Conservation (phyloP, 2,888 invertebrate genomes). For the Sabatieria punctata region DNA sequence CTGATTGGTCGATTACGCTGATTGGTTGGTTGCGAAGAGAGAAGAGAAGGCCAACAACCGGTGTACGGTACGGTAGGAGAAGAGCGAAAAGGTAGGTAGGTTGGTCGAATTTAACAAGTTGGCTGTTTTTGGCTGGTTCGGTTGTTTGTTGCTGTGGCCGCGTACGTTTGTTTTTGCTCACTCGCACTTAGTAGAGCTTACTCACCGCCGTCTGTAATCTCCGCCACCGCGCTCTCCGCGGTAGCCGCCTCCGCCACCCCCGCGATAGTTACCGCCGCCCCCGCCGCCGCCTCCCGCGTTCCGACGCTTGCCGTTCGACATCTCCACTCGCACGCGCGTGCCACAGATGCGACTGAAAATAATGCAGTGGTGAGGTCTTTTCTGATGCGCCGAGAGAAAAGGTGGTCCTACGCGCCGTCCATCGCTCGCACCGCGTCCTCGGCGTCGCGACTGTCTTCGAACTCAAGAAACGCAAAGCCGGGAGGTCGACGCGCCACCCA, state of each 20-base stretch:
- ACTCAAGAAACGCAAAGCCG: slow-evolving; percentile 38
- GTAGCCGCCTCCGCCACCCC: background rate
- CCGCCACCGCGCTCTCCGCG: background rate
- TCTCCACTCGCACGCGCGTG: background rate
- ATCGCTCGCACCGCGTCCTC: slow-evolving; percentile 31
- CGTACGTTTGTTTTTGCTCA: too few species aligned
- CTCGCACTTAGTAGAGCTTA: too few species aligned
- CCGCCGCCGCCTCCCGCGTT: too few species aligned
- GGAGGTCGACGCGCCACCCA: slow-evolving; percentile 84
- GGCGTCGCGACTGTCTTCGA: slow-evolving; percentile 52
- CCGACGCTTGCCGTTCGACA: background rate
- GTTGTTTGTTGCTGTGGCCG: background rate
- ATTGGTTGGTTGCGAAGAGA: too few species aligned
- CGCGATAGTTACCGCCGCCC: too few species aligned
- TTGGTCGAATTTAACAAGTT: slow-evolving; percentile 13
- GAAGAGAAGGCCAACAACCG: too few species aligned
- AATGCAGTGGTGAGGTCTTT: too few species aligned
- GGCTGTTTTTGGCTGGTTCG: slow-evolving; percentile 11
- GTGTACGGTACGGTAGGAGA: too few species aligned
- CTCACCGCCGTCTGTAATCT: too few species aligned
- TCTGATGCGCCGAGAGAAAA: too few species aligned
- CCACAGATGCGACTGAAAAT: background rate
- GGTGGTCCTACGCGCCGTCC: slow-evolving; percentile 47
- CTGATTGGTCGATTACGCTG: too few species aligned
- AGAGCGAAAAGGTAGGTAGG: too few species aligned